Percentiles rank a stretch among this genome's conserved stretches.
Conservation (phyloP, 2,797 vertebrate genomes). For the Epinephelus coioides region DNA sequence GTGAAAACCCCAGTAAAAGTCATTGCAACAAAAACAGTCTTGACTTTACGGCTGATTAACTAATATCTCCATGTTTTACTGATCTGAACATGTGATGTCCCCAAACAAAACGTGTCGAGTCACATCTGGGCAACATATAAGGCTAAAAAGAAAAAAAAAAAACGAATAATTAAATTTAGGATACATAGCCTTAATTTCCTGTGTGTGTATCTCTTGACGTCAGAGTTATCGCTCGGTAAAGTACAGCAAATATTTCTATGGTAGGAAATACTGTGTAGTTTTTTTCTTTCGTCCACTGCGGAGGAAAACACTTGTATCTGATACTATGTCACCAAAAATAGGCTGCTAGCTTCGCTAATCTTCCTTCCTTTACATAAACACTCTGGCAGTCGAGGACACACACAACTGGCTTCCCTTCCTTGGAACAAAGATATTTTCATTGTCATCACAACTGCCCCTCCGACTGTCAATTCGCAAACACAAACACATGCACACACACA, state of each 20-base stretch:
- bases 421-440: slow-evolving; percentile 66
- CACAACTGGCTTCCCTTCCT: slow-evolving; percentile 43
- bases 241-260: slow-evolving; percentile 12
- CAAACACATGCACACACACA: slow-evolving; percentile 3
- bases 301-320: slow-evolving; percentile 29
- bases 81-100: too few species aligned
- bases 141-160: background rate
- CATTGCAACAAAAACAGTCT: too few species aligned
- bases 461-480: slow-evolving; percentile 10
- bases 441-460: slow-evolving; percentile 44
- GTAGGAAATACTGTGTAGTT: slow-evolving; percentile 5
- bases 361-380: slow-evolving; percentile 77
- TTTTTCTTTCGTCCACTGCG: slow-evolving; percentile 5
- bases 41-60: too few species aligned
- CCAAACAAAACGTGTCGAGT: too few species aligned
- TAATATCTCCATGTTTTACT: too few species aligned
- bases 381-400: slow-evolving; percentile 12
- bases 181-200: background rate
- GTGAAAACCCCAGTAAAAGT: too few species aligned
- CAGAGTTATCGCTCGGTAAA: background rate
- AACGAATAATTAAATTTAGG: too few species aligned
- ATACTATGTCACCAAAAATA: slow-evolving; percentile 59
- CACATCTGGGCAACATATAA: background rate
- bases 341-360: slow-evolving; percentile 47
- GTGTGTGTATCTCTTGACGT: background rate